Percentiles rank a stretch among this genome's conserved stretches.
Conservation (phyloP, 2,888 invertebrate species). For the Tipula lateralis region DNA sequence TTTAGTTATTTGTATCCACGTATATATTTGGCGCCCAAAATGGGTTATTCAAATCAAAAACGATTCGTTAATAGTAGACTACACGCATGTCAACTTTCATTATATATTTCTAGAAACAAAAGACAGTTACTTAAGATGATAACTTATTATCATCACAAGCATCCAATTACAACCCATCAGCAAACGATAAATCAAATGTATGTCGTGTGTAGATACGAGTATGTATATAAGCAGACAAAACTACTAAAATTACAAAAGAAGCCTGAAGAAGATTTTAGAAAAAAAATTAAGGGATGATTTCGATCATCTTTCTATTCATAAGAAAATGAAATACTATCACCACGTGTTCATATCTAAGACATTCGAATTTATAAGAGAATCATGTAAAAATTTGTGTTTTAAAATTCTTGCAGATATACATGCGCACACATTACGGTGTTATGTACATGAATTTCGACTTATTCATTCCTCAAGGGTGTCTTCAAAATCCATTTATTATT, state of each 20-base stretch:
- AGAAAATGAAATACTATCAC: conserved; percentile 5
- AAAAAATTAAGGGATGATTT: background rate
- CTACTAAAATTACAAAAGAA: background rate
- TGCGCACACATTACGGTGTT: background rate
- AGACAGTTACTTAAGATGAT: background rate
- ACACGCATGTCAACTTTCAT: too few species aligned
- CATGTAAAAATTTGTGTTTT: background rate
- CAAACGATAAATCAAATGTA: background rate
- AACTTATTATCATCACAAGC: background rate
- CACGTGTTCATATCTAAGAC: conserved; percentile 13
- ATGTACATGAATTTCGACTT: conserved; percentile 11
- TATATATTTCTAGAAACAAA: background rate
- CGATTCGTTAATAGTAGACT: too few species aligned
- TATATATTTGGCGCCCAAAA: too few species aligned
- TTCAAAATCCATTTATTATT: background rate
- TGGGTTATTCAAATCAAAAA: too few species aligned
- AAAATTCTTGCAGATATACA: background rate
- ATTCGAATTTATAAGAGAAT: background rate
- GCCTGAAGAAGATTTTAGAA: background rate
- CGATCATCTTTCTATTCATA: conserved; percentile 13
- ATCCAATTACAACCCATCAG: conserved; percentile 1
- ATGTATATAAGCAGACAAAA: background rate
- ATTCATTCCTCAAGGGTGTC: conserved; percentile 11
- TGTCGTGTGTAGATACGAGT: background rate
- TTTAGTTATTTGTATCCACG: too few species aligned